Evolutionary conservation across 2,888 invertebrate species (phyloP).

Genomic region (Lutraria lutraria): DNA sequence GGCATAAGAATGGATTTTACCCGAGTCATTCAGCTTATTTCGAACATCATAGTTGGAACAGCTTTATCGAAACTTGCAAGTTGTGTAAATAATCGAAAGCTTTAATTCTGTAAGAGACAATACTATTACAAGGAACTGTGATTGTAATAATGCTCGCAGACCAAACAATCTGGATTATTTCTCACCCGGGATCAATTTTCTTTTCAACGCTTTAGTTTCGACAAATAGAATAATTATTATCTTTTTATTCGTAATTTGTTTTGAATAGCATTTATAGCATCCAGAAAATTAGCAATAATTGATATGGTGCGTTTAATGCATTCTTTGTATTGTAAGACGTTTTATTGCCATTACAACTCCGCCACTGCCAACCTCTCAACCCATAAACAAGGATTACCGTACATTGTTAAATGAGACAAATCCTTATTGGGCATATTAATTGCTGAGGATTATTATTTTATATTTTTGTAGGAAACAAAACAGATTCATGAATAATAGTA

Average conservation of each 20-base stretch:
- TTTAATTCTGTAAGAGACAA: neutral
- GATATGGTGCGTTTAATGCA: slow-evolving; percentile 8
- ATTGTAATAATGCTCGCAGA: neutral
- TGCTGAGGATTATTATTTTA: slow-evolving; percentile 20
- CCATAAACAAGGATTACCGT: slow-evolving; percentile 37
- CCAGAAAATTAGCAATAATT: slow-evolving; percentile 20
- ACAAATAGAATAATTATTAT: slow-evolving; percentile 27
- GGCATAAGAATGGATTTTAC: neutral
- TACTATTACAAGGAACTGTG: neutral
- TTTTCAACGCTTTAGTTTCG: neutral
- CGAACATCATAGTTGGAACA: neutral
- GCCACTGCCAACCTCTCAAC: slow-evolving; percentile 21
- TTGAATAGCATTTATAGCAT: neutral
- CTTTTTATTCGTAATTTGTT: slow-evolving; percentile 14
- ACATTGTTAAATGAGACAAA: slow-evolving; percentile 29
- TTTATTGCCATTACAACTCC: slow-evolving; percentile 37
- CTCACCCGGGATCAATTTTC: neutral
- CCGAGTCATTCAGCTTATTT: neutral
- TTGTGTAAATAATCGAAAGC: slow-evolving; percentile 14
- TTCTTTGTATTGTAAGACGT: neutral
- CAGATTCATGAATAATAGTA: neutral
- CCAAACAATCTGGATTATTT: neutral
- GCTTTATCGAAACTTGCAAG: slow-evolving; percentile 1
- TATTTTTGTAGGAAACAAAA: neutral
- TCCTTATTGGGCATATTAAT: slow-evolving; percentile 35